Base-by-base conservation (phyloP, 2,797 vertebrate genomes). In the Morelia viridis region DNA sequence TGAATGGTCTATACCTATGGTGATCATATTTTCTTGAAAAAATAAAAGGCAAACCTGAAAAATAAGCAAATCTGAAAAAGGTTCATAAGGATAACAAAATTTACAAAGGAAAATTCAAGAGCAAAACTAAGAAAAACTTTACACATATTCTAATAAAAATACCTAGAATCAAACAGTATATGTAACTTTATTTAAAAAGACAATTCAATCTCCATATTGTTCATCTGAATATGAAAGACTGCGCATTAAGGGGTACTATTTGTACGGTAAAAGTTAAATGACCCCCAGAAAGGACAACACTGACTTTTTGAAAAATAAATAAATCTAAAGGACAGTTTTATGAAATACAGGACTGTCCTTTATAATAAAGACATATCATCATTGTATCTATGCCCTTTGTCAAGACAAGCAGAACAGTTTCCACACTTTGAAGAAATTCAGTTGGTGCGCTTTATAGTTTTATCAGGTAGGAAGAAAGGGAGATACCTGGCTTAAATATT, bases 401-500 rank as follows among this genome's bases (percentile, higher is more conserved):
- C 76, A 80, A 80, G 76, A 46, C 46, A 24, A 80, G 71, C 19
- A 80, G 10, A 80, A 46, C 35, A 11, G 76, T 46, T 24, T 80
- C 46, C 9, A 80, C 4, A 24, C 4, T 80, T 80, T 80, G 9
- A 80, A 80, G 41, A 24, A 46, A 80, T 80, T 80, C 41, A 53
- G 8, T 53, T 19, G 3, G 19, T n/a, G 50, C 31, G 28, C 28
- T 11, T 92, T 61, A 31, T 28, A 85, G 10, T 41, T 80, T 91
- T 88, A 88, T 61, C 41, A 80, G n/a, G 15, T n/a, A 86, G 88
- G 3, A 53, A 5, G 12, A 76, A 86, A 1, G 57, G 35, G 31
- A 94, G 22, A 94, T 97, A 99, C 99, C 98, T 98, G 98, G 84
- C 96, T 98, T 92, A 99, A 97, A 94, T 99, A 99, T 90, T 99